These are phyloP conservation scores for Dryobota labecula DNA, from an alignment of 2,888 invertebrate species.

Conservation along the genomic window DNA sequence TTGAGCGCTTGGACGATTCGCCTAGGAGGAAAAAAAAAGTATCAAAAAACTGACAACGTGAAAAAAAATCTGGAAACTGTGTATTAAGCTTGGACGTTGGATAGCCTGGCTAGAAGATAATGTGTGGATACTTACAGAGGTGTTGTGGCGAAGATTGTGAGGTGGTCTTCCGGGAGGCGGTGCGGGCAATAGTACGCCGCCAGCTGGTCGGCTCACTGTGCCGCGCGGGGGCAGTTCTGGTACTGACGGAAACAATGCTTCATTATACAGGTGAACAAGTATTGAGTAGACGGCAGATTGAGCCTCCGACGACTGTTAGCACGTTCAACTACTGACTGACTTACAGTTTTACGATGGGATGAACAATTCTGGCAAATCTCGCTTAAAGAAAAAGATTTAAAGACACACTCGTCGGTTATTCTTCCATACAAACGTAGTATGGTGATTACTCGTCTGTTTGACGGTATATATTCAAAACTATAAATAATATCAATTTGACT, in stretches of 20 bases:
- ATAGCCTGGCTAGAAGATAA: not conserved
- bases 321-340: too few species aligned
- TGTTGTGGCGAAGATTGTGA: constrained; percentile 81
- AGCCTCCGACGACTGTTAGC: not conserved
- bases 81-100: not conserved
- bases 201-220: constrained; percentile 94
- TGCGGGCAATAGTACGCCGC: constrained; percentile 89
- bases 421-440: too few species aligned
- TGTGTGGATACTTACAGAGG: constrained; percentile 73
- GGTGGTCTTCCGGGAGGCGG: constrained; percentile 85
- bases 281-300: not conserved
- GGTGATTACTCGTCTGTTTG: too few species aligned
- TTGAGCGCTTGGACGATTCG: constrained; percentile 91
- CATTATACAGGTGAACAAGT: constrained; percentile 40
- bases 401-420: too few species aligned
- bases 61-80: not conserved
- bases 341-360: not conserved
- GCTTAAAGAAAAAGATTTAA: too few species aligned
- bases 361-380: not conserved
- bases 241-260: constrained; percentile 75
- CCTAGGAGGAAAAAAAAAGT: constrained; percentile 14
- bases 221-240: constrained; percentile 97
- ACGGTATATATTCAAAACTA: too few species aligned
- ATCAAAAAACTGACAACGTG: not conserved
- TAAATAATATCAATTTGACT: too few species aligned